phyloP scores from a whole-genome alignment of 1,140 invertebrate genomes.

The Dinoponera quadriceps region DNA sequence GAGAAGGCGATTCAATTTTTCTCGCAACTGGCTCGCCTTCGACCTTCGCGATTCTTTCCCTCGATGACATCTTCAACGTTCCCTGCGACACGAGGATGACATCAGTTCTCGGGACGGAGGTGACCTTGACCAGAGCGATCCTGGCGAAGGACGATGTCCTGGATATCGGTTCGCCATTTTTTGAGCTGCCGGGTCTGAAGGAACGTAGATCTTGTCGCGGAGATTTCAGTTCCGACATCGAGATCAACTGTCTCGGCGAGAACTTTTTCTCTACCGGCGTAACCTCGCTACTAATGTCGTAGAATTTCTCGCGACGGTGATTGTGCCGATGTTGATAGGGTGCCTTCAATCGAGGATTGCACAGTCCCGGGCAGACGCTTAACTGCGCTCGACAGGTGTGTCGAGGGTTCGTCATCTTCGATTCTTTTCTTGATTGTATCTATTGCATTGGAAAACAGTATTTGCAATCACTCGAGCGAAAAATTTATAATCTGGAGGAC shows the following conservation, averaged over 20 bases:
- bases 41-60: neutral
- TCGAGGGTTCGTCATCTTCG: conserved; percentile 38
- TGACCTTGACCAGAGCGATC: conserved; percentile 15
- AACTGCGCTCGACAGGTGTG: conserved; percentile 52
- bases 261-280: neutral
- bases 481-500: no score
- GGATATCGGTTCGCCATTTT: neutral
- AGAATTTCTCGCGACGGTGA: conserved; percentile 4
- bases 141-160: neutral
- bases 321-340: conserved; percentile 32
- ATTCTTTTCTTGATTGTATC: neutral
- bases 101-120: neutral
- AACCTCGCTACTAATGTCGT: neutral
- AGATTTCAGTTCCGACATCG: neutral
- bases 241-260: neutral
- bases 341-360: conserved; percentile 61
- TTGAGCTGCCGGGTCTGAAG: neutral
- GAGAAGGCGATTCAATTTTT: neutral
- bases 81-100: neutral
- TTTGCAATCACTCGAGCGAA: no score
- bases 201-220: neutral
- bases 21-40: neutral
- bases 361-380: conserved; percentile 66
- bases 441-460: neutral
- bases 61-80: neutral